Base-by-base conservation (phyloP, 2,797 vertebrate genomes). In the Miichthys miiuy region DNA sequence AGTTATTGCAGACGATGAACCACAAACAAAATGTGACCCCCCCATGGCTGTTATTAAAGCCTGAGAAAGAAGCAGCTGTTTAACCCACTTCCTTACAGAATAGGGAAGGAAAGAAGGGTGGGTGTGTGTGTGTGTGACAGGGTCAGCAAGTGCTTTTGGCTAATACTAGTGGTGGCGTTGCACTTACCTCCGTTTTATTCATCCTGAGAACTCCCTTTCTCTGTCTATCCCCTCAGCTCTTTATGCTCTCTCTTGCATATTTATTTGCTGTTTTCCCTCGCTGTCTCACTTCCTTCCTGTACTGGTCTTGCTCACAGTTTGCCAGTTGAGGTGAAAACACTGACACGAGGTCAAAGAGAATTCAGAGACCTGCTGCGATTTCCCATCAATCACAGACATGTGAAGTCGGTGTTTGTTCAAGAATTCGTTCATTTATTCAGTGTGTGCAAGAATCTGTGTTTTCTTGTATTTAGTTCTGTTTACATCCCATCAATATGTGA, bases 131-230 rank as follows among this genome's bases (percentile, higher is more conserved):
- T 71, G 72, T 75, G 58, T 41, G 25, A 34, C 1, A 21, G 76
- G 84, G 85, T 88, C 85, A 85, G 21, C 78, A 48, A 62, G 85
- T 81, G 61, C 79, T 81, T 48, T 83, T 91, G 89, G 92, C 90
- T 86, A 77, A 51, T 18, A 20, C 34, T 9, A 38, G 42, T n/a
- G 54, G 55, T 68, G 77, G 47, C 77, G 55, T 51, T 90, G 78
- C 61, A 67, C 68, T 81, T 84, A 79, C 88, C 86, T 91, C 88
- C 52, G 70, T 77, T 90, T 83, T 50, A 89, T 89, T 91, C 86
- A 87, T 67, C 78, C 80, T 61, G 76, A 79, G 69, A 85, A 82
- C 69, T 71, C 52, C 51, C 38, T 66, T 50, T 80, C 52, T 68
- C 38, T 60, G 25, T 50, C 34, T 55, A 30, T 30, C 30, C 10